A percentile compares a stretch with the other conserved stretches of the same genome.
Conservation (phyloP, 64 coral and sea anemone species). For the Exaiptasia diaphana region DNA sequence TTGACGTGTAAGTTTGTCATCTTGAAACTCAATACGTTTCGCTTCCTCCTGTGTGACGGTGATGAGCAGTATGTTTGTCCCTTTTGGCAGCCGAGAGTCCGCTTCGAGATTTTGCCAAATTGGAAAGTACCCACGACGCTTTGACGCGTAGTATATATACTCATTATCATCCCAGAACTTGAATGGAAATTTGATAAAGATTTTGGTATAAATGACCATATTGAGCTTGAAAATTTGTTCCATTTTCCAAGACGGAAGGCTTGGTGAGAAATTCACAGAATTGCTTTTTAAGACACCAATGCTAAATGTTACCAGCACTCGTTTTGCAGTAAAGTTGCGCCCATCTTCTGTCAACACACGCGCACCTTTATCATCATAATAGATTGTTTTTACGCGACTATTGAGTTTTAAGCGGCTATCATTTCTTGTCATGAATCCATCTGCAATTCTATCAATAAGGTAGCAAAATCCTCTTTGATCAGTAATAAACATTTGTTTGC, state of each 20-base stretch:
- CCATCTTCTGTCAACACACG: constrained; percentile 32
- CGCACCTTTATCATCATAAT: constrained; percentile 29
- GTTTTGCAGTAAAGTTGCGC: constrained; percentile 43
- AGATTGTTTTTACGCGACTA: constrained; percentile 39
- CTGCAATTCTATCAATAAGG: constrained; percentile 51
- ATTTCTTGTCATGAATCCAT: constrained; percentile 21
- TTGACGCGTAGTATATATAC: constrained; percentile 67
- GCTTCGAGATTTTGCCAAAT: constrained; percentile 72
- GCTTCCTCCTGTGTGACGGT: constrained; percentile 76
- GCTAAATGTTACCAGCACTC: constrained; percentile 63
- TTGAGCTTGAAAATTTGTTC: constrained; percentile 68
- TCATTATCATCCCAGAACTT: constrained; percentile 76
- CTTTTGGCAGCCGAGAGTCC: constrained; percentile 42
- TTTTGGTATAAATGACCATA: constrained; percentile 77
- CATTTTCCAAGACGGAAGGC: constrained; percentile 49
- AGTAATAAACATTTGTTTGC: constrained; percentile 63
- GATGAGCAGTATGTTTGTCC: constrained; percentile 61
- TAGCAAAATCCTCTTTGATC: constrained; percentile 53
- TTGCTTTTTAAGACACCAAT: constrained; percentile 75
- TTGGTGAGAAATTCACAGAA: constrained; percentile 21
- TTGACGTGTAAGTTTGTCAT: constrained; percentile 4
- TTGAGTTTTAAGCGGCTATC: constrained; percentile 58
- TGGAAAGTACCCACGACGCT: constrained; percentile 61
- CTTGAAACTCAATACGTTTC: constrained; percentile 50
- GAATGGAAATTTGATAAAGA: constrained; percentile 71